Conservation (phyloP, 2,113 vertebrate species). For the Diadophis punctatus region DNA sequence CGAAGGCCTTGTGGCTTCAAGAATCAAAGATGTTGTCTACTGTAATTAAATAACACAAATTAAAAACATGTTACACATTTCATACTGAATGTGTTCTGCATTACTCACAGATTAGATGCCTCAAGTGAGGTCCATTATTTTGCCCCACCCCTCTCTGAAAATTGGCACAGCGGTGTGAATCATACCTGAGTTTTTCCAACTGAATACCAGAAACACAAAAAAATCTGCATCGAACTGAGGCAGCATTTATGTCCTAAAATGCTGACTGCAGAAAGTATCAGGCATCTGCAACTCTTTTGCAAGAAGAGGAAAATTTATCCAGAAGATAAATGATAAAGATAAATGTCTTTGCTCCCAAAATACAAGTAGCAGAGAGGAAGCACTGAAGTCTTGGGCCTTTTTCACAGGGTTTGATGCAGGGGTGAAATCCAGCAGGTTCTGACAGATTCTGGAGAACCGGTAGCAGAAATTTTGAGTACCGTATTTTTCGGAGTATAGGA, state of each 20-base stretch:
- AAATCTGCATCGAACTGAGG: not conserved
- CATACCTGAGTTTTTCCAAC: not conserved
- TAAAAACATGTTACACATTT: slow-evolving; percentile 15
- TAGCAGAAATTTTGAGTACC: too few species aligned
- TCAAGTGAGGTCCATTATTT: not conserved
- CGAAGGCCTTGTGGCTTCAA: not conserved
- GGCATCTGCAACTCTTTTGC: not conserved
- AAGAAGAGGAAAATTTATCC: not conserved
- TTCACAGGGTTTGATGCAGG: not conserved
- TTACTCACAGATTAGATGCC: not conserved
- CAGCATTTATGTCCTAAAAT: not conserved
- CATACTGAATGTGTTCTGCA: not conserved
- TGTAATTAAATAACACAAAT: slow-evolving; percentile 6
- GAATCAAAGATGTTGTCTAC: not conserved
- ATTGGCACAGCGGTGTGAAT: not conserved
- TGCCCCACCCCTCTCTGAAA: not conserved
- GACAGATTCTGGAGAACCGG: too few species aligned
- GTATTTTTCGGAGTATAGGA: too few species aligned
- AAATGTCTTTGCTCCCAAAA: not conserved
- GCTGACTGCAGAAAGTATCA: not conserved
- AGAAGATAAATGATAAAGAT: not conserved
- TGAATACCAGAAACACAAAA: not conserved
- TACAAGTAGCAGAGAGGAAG: not conserved
- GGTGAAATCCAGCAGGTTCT: too few species aligned
- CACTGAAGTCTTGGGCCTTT: too few species aligned